phyloP scores from a whole-genome alignment of 2,113 vertebrate species.

The Cranoglanis bouderius region DNA sequence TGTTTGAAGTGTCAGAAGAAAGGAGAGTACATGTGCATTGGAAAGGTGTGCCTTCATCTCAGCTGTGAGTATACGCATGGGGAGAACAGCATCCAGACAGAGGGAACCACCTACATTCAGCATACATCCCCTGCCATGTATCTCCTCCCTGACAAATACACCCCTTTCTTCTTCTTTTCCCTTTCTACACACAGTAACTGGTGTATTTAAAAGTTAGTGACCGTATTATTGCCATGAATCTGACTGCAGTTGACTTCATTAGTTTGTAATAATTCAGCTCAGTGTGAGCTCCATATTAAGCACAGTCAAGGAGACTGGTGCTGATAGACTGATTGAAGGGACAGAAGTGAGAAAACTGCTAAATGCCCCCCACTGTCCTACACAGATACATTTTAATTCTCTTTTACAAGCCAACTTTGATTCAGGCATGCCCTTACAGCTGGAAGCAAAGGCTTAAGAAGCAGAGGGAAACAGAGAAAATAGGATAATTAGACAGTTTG shows the following conservation, averaged over 20 bases:
- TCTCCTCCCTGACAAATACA: not conserved
- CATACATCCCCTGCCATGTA: not conserved
- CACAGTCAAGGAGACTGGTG: slow-evolving; percentile 17
- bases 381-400: slow-evolving; percentile 37
- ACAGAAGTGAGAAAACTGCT: slow-evolving; percentile 37
- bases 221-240: slow-evolving; percentile 20
- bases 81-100: slow-evolving; percentile 25
- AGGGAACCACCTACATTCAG: slow-evolving; percentile 8
- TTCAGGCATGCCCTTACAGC: not conserved
- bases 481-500: slow-evolving; percentile 1
- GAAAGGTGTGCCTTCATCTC: slow-evolving; percentile 26
- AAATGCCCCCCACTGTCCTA: slow-evolving; percentile 36
- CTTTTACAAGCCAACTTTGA: slow-evolving; percentile 30
- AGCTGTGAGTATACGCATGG: slow-evolving; percentile 21
- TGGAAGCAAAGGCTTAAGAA: slow-evolving; percentile 4
- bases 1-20: slow-evolving; percentile 49
- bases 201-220: slow-evolving; percentile 25
- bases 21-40: slow-evolving; percentile 23
- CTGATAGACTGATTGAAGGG: slow-evolving; percentile 19
- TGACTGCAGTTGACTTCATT: slow-evolving; percentile 38
- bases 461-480: not conserved
- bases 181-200: not conserved
- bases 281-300: slow-evolving; percentile 32
- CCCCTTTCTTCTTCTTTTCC: not conserved
- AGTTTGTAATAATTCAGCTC: slow-evolving; percentile 44